phyloP scores from a whole-genome alignment of 2,888 invertebrate species.

The Xylota sylvarum region DNA sequence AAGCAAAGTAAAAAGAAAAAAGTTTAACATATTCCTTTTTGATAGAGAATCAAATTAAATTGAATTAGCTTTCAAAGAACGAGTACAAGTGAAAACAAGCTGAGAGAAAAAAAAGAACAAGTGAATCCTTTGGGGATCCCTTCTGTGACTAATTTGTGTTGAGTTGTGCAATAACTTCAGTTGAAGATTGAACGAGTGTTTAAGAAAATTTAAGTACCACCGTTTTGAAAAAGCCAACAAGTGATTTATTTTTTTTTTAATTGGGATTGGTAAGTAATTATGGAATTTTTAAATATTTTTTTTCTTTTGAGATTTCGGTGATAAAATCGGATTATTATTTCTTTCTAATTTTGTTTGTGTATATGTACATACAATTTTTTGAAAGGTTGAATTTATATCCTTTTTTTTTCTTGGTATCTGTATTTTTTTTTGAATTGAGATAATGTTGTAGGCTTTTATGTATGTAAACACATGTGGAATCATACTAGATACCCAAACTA shows the following conservation, averaged over 20 bases:
- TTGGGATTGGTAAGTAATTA: slow-evolving; percentile 20
- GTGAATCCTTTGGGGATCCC: slow-evolving; percentile 20
- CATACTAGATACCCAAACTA: too few species aligned
- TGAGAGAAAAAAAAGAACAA: slow-evolving; percentile 1
- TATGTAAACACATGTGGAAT: too few species aligned
- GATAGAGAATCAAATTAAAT: slow-evolving; percentile 39
- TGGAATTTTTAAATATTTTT: background rate
- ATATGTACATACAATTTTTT: too few species aligned
- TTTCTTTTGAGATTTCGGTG: background rate
- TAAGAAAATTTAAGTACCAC: slow-evolving; percentile 11
- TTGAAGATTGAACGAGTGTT: slow-evolving; percentile 21
- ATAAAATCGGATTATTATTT: background rate
- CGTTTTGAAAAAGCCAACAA: slow-evolving; percentile 40
- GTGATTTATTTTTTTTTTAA: slow-evolving; percentile 25
- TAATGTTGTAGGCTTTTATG: too few species aligned
- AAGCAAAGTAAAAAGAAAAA: slow-evolving; percentile 11
- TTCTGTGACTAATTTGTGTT: slow-evolving; percentile 1
- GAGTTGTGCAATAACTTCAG: slow-evolving; percentile 26
- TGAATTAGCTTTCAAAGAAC: slow-evolving; percentile 20
- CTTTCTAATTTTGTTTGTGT: background rate
- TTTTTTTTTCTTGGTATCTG: too few species aligned
- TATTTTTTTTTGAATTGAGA: too few species aligned
- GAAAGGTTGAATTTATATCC: too few species aligned
- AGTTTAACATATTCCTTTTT: background rate
- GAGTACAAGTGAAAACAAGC: background rate